A percentile compares a stretch with the other conserved stretches of the same genome.
Evolutionary conservation across 2,888 invertebrate genomes (phyloP).

Genomic region (Hedya salicella): DNA sequence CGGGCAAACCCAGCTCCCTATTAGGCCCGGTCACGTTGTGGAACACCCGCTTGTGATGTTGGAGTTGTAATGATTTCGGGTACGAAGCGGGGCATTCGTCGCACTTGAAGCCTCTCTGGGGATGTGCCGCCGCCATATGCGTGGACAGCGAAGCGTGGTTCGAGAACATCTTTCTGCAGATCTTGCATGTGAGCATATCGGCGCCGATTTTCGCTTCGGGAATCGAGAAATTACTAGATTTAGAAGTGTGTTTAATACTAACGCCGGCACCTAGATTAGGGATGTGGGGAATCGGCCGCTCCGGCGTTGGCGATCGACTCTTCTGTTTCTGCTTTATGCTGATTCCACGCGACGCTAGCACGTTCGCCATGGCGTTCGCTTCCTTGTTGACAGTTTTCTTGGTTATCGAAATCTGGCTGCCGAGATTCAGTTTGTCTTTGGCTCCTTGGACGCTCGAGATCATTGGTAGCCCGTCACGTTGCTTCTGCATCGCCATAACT

Average conservation of each 20-base stretch:
- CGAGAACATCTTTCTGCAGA: slow-evolving; percentile 80
- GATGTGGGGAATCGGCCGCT: slow-evolving; percentile 76
- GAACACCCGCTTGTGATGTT: slow-evolving; percentile 83
- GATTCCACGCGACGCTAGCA: slow-evolving; percentile 90
- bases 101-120: slow-evolving; percentile 84
- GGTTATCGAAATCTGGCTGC: slow-evolving; percentile 90
- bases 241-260: slow-evolving; percentile 83
- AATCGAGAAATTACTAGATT: slow-evolving; percentile 73
- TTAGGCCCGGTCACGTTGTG: slow-evolving; percentile 77
- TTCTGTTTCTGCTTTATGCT: slow-evolving; percentile 89
- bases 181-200: slow-evolving; percentile 71
- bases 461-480: slow-evolving; percentile 89
- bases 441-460: slow-evolving; percentile 90
- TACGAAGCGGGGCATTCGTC: slow-evolving; percentile 90
- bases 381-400: slow-evolving; percentile 87
- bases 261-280: slow-evolving; percentile 80
- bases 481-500: slow-evolving; percentile 90
- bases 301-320: slow-evolving; percentile 75
- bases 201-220: slow-evolving; percentile 76
- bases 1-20: slow-evolving; percentile 88
- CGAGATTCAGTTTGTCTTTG: slow-evolving; percentile 86
- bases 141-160: slow-evolving; percentile 69
- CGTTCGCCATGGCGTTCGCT: slow-evolving; percentile 90
- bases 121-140: slow-evolving; percentile 75
- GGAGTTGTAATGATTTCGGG: slow-evolving; percentile 88